These are phyloP conservation scores for Monoplex corrugatus DNA, from an alignment of 2,888 invertebrate genomes.

Conservation along the genomic window DNA sequence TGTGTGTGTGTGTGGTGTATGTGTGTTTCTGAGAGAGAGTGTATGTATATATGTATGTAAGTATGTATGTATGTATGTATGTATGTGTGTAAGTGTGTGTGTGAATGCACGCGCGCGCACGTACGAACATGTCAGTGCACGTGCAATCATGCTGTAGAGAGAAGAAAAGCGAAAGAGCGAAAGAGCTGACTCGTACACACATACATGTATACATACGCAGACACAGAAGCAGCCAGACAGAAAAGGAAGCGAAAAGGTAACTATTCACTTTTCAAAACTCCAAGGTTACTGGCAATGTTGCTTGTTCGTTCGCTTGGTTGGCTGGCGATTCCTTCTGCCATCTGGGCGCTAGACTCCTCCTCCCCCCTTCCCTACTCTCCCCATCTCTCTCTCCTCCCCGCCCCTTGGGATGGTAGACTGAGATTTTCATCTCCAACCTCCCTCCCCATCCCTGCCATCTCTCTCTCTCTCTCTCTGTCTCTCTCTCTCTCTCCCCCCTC, in stretches of 20 bases:
- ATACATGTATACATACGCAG: conserved; percentile 10
- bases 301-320: conserved; percentile 30
- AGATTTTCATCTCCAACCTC: conserved; percentile 20
- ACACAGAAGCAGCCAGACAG: background rate
- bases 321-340: conserved; percentile 40
- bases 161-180: background rate
- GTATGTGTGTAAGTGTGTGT: background rate
- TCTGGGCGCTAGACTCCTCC: background rate
- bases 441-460: background rate
- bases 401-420: conserved; percentile 21
- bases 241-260: background rate
- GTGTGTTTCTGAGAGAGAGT: background rate
- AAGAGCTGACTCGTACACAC: background rate
- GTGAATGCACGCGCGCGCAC: background rate
- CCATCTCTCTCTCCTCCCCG: background rate
- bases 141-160: too few species aligned
- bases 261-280: too few species aligned
- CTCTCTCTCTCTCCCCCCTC: background rate
- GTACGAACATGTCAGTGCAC: background rate
- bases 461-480: background rate
- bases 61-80: background rate
- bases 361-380: background rate
- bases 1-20: background rate
- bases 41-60: background rate
- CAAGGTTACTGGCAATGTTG: too few species aligned